A percentile compares a stretch with the other conserved stretches of the same genome.
Evolutionary conservation across 2,797 vertebrate genomes (phyloP).

Genomic region (Sparus aurata): DNA sequence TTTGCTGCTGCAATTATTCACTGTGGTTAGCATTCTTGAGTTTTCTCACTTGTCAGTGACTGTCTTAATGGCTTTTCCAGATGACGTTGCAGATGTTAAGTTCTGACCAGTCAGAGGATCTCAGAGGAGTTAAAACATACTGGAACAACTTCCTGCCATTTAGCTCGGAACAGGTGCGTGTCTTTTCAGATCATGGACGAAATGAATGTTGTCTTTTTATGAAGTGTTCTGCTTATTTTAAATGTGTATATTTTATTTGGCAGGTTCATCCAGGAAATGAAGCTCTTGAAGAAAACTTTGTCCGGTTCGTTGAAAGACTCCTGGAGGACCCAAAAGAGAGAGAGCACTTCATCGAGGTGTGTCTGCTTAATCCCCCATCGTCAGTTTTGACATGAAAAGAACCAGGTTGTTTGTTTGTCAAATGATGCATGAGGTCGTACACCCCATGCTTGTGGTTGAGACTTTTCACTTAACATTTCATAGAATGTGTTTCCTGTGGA

Average conservation of each 20-base stretch:
- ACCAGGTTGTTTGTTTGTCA: neutral
- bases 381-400: neutral
- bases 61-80: constrained; percentile 38
- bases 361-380: neutral
- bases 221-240: neutral
- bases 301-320: constrained; percentile 56
- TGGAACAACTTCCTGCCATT: constrained; percentile 36
- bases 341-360: constrained; percentile 56
- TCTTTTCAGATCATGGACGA: neutral
- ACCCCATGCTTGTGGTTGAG: neutral
- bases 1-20: neutral
- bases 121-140: constrained; percentile 31
- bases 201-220: neutral
- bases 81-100: constrained; percentile 58
- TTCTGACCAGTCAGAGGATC: constrained; percentile 51
- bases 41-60: neutral
- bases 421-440: neutral
- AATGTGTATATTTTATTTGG: constrained; percentile 8
- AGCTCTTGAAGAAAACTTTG: constrained; percentile 57
- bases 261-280: constrained; percentile 40
- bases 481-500: constrained; percentile 65
- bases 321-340: constrained; percentile 56
- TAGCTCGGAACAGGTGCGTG: constrained; percentile 50
- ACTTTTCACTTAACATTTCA: neutral
- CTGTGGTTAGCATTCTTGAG: neutral